Percentiles rank a stretch among this genome's conserved stretches.
Evolutionary conservation across 2,113 vertebrate genomes (phyloP).

Genomic region (Perognathus longimembris): DNA sequence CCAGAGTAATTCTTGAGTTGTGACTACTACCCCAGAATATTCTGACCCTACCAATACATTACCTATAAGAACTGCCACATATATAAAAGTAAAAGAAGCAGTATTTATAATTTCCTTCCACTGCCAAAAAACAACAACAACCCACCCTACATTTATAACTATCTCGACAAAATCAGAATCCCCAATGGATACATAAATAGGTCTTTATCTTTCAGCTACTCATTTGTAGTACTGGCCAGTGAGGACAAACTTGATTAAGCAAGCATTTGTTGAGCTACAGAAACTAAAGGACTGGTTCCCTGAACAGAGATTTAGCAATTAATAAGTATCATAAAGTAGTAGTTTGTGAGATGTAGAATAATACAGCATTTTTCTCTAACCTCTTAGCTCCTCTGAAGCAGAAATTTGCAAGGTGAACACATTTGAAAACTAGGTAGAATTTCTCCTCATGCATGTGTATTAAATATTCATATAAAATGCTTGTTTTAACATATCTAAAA

Average conservation of each 20-base stretch:
- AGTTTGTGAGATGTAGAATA: conserved; percentile 12
- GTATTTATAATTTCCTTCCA: background rate
- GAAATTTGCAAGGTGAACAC: background rate
- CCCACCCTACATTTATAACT: background rate
- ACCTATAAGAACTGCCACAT: background rate
- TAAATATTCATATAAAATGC: background rate
- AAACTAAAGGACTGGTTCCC: background rate
- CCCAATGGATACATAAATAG: background rate
- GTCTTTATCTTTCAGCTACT: background rate
- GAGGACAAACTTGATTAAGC: background rate
- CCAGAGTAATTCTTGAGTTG: background rate
- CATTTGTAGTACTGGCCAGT: background rate
- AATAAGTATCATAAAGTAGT: too few species aligned
- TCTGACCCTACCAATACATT: background rate
- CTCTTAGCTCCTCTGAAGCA: background rate
- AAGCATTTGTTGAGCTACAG: background rate
- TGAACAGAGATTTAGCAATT: background rate
- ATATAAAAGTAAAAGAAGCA: background rate
- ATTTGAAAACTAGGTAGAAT: conserved; percentile 19
- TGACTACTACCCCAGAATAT: too few species aligned
- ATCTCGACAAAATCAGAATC: background rate
- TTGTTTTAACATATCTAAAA: too few species aligned
- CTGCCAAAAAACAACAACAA: background rate
- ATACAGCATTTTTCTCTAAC: background rate
- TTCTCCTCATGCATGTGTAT: background rate